Base-by-base conservation (phyloP, 2,888 invertebrate species). In the Tetragnatha montana region DNA sequence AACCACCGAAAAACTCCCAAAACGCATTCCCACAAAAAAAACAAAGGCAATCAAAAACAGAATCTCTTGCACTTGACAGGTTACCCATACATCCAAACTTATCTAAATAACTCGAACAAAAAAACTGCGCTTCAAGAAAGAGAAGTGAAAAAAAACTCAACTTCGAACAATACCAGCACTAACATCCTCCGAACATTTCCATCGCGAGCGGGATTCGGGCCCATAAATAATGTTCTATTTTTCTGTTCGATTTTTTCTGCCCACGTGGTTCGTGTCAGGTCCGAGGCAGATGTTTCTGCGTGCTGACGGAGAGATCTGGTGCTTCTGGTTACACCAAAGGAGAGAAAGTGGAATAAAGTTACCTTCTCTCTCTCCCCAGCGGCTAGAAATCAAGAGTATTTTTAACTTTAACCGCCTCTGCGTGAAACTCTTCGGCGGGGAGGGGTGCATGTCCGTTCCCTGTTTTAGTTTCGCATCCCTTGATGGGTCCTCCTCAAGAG, bases 241-340 rank as follows among this genome's bases (percentile, higher is more conserved):
- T 19, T 80, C 51, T 8, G 12, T 49, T 49, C 73, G 47, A 49
- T 75, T 22, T 22, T 49, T 75, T 49, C 35, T 19, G 12, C 75
- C 12, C 19, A 51, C 73, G 83, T 75, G 83, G 68, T 68, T 75
- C 60, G n/a, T 68, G 83, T 83, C 83, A 83, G 68, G 21, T 7
- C 22, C 22, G 86, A 80, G 76, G 71, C 83, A 83, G 82, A 88
- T 88, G 88, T 88, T 79, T 50, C 49, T 8, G 68, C 70, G 83
- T 79, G 88, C 73, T 83, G 88, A 88, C 79, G 12, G 60, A 78
- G 88, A 88, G 74, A 74, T 35, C 35, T 35, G 74, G 80, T 80
- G 86, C 80, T 86, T 80, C 86, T 86, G 80, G 86, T 86, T 79
- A 75, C 83, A 84, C 83, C 60, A 51, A 68, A 81, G 80, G 73